Evolutionary conservation across 2,113 vertebrate species (phyloP), one percentile per base, ranked within the genome.

Genomic region (Eulemur rufifrons): DNA sequence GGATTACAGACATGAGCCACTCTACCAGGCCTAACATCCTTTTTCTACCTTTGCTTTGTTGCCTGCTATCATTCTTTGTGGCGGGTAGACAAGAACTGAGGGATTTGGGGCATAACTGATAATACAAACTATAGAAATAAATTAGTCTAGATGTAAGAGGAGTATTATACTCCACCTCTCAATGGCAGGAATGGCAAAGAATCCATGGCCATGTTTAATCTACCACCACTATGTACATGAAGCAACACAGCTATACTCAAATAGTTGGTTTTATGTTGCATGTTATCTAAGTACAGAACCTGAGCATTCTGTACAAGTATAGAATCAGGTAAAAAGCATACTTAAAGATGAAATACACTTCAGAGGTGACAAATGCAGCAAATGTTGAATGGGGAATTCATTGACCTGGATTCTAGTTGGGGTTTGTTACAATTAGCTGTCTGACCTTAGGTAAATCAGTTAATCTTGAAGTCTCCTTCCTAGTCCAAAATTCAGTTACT

Each of bases 381-480:
- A 68, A 63, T 66, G 52, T 81, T 80, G 63, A 86, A 54, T 27
- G 83, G 32, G 39, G 20, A 93, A 81, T 80, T 94, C 78, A 96
- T 76, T 89, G 87, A 89, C 78, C 17, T 78, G 39, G 52, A 86
- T 86, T 50, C 52, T 89, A 39, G 56, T 74, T 7, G 12, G 56
- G 15, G 45, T 96, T 96, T 82, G 63, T 86, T 91, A 85, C 91
- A 97, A 95, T 94, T 96, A 97, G 52, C 80, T 95, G 11, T 92
- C 56, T 98, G 96, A 97, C 92, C 74, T 96, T 92, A 96, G 78
- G 68, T 92, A 95, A 95, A 95, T 95, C 95, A 89, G 82, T 93
- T 89, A 61, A 89, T 93, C 95, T 96, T 45, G 39, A 87, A 95
- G 52, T 52, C 61, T 93, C 32, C 76, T 90, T 92, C 52, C 27